These are phyloP conservation scores for Dinoponera quadriceps DNA, from an alignment of 1,140 invertebrate genomes.

Conservation along the genomic window DNA sequence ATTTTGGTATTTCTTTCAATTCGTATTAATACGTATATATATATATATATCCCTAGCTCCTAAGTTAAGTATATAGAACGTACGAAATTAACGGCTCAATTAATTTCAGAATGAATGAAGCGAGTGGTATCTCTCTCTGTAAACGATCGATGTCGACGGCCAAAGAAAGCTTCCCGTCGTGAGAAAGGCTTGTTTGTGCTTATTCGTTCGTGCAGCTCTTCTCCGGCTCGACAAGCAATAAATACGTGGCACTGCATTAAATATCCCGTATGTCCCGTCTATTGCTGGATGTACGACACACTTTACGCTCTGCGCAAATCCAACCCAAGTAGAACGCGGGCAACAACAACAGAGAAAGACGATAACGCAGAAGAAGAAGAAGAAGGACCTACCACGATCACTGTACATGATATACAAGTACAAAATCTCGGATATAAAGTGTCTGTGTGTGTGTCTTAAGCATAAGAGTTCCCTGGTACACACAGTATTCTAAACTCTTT, in stretches of 20 bases:
- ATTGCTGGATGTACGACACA: neutral
- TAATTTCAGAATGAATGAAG: conserved; percentile 50
- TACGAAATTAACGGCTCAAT: conserved; percentile 49
- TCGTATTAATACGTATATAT: too few species aligned
- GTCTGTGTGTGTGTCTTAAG: conserved; percentile 51
- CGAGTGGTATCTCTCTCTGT: conserved; percentile 41
- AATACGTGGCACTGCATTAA: conserved; percentile 45
- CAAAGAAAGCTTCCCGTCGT: conserved; percentile 31
- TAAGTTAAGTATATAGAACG: conserved; percentile 8
- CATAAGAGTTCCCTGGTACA: conserved; percentile 63
- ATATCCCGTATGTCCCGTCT: conserved; percentile 27
- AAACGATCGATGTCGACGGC: conserved; percentile 53
- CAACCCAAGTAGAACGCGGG: conserved; percentile 43
- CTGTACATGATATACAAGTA: conserved; percentile 82
- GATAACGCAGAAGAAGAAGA: conserved; percentile 64
- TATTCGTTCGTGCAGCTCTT: conserved; percentile 21
- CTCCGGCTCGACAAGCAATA: conserved; percentile 61
- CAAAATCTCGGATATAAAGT: conserved; percentile 66
- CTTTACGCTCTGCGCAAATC: conserved; percentile 29
- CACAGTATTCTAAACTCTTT: conserved; percentile 2
- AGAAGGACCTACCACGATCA: conserved; percentile 69
- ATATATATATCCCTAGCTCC: conserved; percentile 19
- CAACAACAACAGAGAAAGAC: conserved; percentile 55
- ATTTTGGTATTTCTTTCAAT: conserved; percentile 41
- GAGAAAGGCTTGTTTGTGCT: conserved; percentile 40